Percentiles rank a stretch among this genome's conserved stretches.
Evolutionary conservation across 2,888 invertebrate genomes (phyloP).

Genomic region (Margaritifera margaritifera): DNA sequence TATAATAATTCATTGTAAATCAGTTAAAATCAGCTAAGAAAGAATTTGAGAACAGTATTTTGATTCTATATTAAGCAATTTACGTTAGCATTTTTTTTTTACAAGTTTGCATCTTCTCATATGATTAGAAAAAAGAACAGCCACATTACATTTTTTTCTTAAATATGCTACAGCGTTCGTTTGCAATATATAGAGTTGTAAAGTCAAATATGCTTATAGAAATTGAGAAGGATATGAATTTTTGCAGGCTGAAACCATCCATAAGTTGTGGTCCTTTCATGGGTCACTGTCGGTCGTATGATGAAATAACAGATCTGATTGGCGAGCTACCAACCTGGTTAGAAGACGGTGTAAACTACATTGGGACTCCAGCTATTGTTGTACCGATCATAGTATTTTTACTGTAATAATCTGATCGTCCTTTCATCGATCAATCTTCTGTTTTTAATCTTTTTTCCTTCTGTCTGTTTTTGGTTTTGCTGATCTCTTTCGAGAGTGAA

Average conservation of each 20-base stretch:
- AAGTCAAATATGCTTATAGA: not conserved
- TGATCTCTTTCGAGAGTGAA: too few species aligned
- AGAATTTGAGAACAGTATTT: too few species aligned
- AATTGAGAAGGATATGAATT: not conserved
- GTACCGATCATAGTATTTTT: conserved; percentile 53
- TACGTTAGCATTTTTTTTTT: too few species aligned
- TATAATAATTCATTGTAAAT: too few species aligned
- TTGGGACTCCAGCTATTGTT: conserved; percentile 50
- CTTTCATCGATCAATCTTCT: not conserved
- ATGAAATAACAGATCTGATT: conserved; percentile 41
- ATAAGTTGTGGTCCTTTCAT: conserved; percentile 59
- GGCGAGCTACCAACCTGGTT: conserved; percentile 51
- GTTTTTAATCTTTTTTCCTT: too few species aligned
- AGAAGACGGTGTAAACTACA: conserved; percentile 37
- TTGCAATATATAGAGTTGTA: not conserved
- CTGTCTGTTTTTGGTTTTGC: too few species aligned
- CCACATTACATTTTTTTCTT: not conserved
- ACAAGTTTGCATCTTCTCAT: too few species aligned
- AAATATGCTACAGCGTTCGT: too few species aligned
- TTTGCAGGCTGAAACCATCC: conserved; percentile 54
- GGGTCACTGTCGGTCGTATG: conserved; percentile 36
- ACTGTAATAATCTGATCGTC: conserved; percentile 43
- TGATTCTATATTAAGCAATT: too few species aligned
- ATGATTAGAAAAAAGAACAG: too few species aligned
- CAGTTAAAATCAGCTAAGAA: too few species aligned